These are phyloP conservation scores for Pagetopsis macropterus DNA, from an alignment of 2,797 vertebrate genomes.

Conservation along the genomic window DNA sequence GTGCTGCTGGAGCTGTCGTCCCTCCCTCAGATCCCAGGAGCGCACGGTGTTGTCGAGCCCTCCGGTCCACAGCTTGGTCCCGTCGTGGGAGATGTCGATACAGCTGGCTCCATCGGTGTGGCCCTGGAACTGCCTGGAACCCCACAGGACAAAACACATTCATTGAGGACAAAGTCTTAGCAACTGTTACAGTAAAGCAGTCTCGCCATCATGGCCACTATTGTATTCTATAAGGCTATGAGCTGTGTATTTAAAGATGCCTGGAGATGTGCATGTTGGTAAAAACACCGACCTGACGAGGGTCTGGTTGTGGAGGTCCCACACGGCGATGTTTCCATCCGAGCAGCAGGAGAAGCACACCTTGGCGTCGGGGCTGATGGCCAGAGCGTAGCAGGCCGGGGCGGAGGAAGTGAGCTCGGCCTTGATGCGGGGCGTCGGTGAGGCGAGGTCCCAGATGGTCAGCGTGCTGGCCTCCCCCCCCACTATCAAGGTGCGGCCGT, in stretches of 20 bases:
- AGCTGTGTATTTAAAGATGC: neutral
- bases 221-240: conserved; percentile 8
- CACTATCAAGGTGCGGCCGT: conserved; percentile 95
- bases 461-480: conserved; percentile 95
- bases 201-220: neutral
- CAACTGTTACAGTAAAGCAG: neutral
- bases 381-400: conserved; percentile 94
- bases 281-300: conserved; percentile 88
- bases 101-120: conserved; percentile 98
- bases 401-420: conserved; percentile 95
- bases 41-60: conserved; percentile 97
- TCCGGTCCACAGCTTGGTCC: conserved; percentile 97
- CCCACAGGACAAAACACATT: neutral
- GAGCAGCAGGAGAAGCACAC: conserved; percentile 99
- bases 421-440: conserved; percentile 95
- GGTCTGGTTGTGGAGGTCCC: conserved; percentile 98
- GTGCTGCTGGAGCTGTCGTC: conserved; percentile 96
- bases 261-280: neutral
- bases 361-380: conserved; percentile 97
- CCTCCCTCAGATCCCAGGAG: conserved; percentile 97
- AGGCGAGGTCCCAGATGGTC: conserved; percentile 97
- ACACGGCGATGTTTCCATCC: conserved; percentile 95
- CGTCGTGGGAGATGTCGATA: conserved; percentile 97
- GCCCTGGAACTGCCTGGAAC: conserved; percentile 93
- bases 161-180: neutral